Evolutionary conservation across 2,797 vertebrate genomes (phyloP).

Genomic region (Halcyon smyrnensis): DNA sequence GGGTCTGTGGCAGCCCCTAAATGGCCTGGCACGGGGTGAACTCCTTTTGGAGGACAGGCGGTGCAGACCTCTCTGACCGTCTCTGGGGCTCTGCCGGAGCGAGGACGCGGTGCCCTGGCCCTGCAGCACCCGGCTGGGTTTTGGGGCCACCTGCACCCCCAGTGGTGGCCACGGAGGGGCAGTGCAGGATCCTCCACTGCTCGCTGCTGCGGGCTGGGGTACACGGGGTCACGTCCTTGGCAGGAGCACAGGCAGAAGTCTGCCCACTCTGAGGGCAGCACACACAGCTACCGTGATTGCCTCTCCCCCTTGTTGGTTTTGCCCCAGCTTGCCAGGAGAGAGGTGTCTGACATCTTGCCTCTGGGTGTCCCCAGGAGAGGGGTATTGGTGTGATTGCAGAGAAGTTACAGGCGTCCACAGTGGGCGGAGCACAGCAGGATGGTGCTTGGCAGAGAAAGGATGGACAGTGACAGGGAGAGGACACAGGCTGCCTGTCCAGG

Average conservation of each 20-base stretch:
- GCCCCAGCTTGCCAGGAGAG: rapidly evolving
- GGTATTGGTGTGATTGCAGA: neutral
- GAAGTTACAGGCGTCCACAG: neutral
- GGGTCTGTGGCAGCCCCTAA: neutral
- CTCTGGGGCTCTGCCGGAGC: neutral
- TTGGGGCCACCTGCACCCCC: neutral
- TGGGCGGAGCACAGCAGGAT: neutral
- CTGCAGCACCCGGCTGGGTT: rapidly evolving
- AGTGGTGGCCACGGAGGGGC: conserved; percentile 17
- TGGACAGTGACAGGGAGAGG: neutral
- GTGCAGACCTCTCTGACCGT: rapidly evolving
- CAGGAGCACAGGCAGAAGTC: neutral
- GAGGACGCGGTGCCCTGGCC: rapidly evolving
- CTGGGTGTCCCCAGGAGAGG: neutral
- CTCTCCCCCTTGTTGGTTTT: neutral
- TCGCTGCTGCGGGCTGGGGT: neutral
- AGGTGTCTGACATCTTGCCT: neutral
- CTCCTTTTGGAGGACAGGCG: neutral
- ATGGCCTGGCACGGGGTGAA: neutral
- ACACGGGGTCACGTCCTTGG: rapidly evolving
- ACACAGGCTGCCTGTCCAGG: neutral
- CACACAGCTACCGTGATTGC: rapidly evolving
- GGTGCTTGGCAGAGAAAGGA: neutral
- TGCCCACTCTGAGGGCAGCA: rapidly evolving
- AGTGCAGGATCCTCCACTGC: neutral